Conservation (phyloP, 2,888 invertebrate genomes). For the Cryptus armator region DNA sequence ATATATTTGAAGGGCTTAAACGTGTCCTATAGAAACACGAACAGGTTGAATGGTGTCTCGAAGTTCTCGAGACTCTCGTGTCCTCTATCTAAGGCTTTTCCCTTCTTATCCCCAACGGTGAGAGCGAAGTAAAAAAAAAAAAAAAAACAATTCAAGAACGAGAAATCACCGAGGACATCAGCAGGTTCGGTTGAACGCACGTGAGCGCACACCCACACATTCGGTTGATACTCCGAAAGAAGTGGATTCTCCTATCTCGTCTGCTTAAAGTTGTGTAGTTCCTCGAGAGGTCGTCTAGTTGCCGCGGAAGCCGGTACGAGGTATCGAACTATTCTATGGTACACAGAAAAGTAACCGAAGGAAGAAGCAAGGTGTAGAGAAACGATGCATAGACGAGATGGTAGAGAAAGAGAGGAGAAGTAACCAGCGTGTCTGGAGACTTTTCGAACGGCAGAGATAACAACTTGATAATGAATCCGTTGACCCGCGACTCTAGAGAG, state of each 20-base stretch:
- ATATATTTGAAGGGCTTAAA: not conserved
- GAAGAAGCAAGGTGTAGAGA: constrained; percentile 30
- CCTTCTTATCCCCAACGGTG: not conserved
- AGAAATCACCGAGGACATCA: constrained; percentile 5
- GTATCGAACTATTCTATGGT: constrained; percentile 37
- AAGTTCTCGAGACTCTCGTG: not conserved
- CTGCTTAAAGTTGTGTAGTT: not conserved
- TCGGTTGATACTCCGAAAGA: not conserved
- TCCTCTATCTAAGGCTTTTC: not conserved
- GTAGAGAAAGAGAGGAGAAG: constrained; percentile 29
- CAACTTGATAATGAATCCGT: constrained; percentile 79
- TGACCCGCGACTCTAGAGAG: constrained; percentile 73
- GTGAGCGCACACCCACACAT: constrained; percentile 19
- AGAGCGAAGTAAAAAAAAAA: constrained; percentile 5
- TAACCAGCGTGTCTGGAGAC: constrained; percentile 70
- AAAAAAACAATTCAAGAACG: not conserved
- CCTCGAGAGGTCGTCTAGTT: constrained; percentile 54
- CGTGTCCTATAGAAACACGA: not conserved
- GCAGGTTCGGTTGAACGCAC: constrained; percentile 22
- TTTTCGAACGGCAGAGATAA: constrained; percentile 78
- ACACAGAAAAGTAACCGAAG: constrained; percentile 22
- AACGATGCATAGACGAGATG: constrained; percentile 6
- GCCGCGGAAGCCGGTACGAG: constrained; percentile 63
- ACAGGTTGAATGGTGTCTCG: constrained; percentile 15
- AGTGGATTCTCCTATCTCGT: not conserved